phyloP scores from a whole-genome alignment of 2,888 invertebrate species.

The Agriopis aurantiaria region DNA sequence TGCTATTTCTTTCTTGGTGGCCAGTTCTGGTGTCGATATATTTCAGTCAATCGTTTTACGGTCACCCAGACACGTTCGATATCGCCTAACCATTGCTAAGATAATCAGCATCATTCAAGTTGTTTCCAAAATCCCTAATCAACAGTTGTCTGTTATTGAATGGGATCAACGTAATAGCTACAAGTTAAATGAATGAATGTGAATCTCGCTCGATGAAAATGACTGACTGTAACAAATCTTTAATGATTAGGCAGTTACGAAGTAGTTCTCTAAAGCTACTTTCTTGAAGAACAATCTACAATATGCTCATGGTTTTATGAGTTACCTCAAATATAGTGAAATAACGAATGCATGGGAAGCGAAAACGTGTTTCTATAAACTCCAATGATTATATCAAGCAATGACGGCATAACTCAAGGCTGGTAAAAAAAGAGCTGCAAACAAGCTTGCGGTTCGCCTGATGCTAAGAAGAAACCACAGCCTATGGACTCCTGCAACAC shows the following conservation, averaged over 20 bases:
- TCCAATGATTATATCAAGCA: too few species aligned
- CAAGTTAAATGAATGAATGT: not conserved
- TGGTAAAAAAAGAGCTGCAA: too few species aligned
- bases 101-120: not conserved
- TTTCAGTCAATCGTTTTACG: not conserved
- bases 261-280: conserved; percentile 5
- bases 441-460: too few species aligned
- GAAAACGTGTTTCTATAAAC: too few species aligned
- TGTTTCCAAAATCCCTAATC: not conserved
- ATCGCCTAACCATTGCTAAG: not conserved
- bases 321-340: not conserved
- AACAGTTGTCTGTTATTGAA: not conserved
- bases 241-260: conserved; percentile 5
- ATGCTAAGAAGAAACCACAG: too few species aligned
- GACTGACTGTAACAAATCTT: conserved; percentile 20
- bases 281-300: not conserved
- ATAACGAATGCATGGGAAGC: too few species aligned
- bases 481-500: too few species aligned
- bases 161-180: not conserved
- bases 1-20: not conserved
- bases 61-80: not conserved
- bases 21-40: not conserved
- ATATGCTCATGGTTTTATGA: not conserved
- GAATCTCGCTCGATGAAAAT: not conserved
- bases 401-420: too few species aligned